phyloP scores from a whole-genome alignment of 2,888 invertebrate genomes.

The Meliscaeva auricollis region DNA sequence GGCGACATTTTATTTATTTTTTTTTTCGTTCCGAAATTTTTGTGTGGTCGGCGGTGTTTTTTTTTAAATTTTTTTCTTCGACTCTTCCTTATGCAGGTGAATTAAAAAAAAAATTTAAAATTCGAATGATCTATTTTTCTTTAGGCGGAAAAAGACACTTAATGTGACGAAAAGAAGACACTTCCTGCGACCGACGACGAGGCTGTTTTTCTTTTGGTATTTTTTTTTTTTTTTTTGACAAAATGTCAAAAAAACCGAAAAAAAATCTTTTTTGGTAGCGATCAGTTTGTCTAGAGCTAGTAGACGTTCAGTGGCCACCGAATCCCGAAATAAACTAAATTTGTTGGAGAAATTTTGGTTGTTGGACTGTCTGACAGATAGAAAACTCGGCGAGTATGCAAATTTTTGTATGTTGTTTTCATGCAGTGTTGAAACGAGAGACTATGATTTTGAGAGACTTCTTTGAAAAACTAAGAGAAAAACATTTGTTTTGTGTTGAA shows the following conservation, averaged over 20 bases:
- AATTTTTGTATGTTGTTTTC: constrained; percentile 29
- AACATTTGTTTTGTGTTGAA: constrained; percentile 18
- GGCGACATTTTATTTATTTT: constrained; percentile 45
- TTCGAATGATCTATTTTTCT: constrained; percentile 61
- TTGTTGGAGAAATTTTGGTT: constrained; percentile 58
- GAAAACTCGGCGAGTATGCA: constrained; percentile 36
- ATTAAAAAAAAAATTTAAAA: too few species aligned
- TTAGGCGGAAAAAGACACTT: constrained; percentile 30
- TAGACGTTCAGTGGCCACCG: constrained; percentile 73
- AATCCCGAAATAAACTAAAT: constrained; percentile 73
- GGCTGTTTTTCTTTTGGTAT: constrained; percentile 6
- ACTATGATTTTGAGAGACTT: constrained; percentile 54
- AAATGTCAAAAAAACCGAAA: constrained; percentile 14
- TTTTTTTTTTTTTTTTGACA: constrained; percentile 14
- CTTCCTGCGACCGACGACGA: neutral
- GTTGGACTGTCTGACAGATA: constrained; percentile 37
- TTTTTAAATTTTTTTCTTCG: constrained; percentile 34
- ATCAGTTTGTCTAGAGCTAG: constrained; percentile 39
- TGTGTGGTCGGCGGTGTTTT: constrained; percentile 29
- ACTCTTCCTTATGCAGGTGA: constrained; percentile 16
- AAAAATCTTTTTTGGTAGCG: constrained; percentile 36
- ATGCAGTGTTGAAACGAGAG: neutral
- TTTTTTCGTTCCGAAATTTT: constrained; percentile 40
- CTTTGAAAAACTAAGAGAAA: constrained; percentile 45
- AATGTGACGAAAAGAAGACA: constrained; percentile 22